Evolutionary conservation across 2,888 invertebrate species (phyloP), one percentile per base, ranked within the genome.

Genomic region (Barypeithes pellucidus): DNA sequence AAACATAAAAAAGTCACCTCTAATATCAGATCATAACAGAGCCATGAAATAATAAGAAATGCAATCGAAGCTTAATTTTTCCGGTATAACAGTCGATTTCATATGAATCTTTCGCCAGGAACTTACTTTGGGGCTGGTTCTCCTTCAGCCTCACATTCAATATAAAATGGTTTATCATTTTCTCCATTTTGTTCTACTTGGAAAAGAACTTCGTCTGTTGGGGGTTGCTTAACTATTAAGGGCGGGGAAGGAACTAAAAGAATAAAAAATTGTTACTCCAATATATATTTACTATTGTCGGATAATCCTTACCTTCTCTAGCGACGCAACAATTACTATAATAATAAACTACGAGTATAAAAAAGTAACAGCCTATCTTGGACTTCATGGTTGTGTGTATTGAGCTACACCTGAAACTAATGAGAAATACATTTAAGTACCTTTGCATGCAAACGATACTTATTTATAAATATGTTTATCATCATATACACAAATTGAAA

Each of bases 61-160:
- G 39, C 2, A n/a, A 4, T 5, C 24, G 24, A n/a, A n/a, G n/a
- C n/a, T n/a, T n/a, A n/a, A n/a, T n/a, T n/a, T n/a, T n/a, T n/a
- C n/a, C n/a, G n/a, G n/a, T n/a, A n/a, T n/a, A n/a, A n/a, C n/a
- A n/a, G n/a, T n/a, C n/a, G n/a, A n/a, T n/a, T n/a, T n/a, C n/a
- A n/a, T n/a, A n/a, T n/a, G n/a, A n/a, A n/a, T n/a, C n/a, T n/a
- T n/a, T n/a, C n/a, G n/a, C n/a, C n/a, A 54, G 16, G 36, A 9
- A 72, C 92, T 89, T 91, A 98, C 96, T 90, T 93, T 67, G 98
- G 98, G 78, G 93, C 92, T 11, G 99, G 99, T 86, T 97, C 95
- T 80, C 97, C 98, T 85, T 94, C 94, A 12, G 99, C 99, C 87
- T 96, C 96, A 86, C 99, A 99, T 86, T 97, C 96, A 79, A 99